phyloP scores from a whole-genome alignment of 2,113 vertebrate species.

The Isichthys henryi region DNA sequence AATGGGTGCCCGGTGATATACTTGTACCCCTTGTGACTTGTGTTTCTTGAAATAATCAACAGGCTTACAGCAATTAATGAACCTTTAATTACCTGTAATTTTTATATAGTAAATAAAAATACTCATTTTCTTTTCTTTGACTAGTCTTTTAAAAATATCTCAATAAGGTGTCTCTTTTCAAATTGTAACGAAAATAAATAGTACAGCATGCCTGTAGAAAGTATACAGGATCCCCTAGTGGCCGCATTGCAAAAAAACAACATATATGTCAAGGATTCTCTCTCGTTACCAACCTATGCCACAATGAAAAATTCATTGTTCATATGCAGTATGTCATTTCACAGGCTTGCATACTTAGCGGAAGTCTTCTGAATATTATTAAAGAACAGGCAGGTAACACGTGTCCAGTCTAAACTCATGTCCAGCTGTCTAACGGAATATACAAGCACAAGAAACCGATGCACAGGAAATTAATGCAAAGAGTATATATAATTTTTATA shows the following conservation, averaged over 20 bases:
- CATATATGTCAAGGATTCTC: background rate
- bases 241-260: background rate
- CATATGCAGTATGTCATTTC: slow-evolving; percentile 23
- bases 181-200: background rate
- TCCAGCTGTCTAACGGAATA: slow-evolving; percentile 14
- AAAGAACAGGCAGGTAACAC: slow-evolving; percentile 35
- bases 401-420: slow-evolving; percentile 24
- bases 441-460: background rate
- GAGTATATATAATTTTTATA: background rate
- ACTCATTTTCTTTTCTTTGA: background rate
- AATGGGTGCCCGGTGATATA: background rate
- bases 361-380: slow-evolving; percentile 31
- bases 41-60: background rate
- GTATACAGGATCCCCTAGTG: background rate
- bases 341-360: slow-evolving; percentile 42
- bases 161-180: background rate
- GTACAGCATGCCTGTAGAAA: background rate
- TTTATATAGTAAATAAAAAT: background rate
- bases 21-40: background rate
- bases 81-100: background rate
- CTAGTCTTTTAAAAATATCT: background rate
- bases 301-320: slow-evolving; percentile 24
- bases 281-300: slow-evolving; percentile 17
- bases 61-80: background rate
- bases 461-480: background rate